Conservation (phyloP, 2,888 invertebrate genomes). For the Apocheima hispidaria region DNA sequence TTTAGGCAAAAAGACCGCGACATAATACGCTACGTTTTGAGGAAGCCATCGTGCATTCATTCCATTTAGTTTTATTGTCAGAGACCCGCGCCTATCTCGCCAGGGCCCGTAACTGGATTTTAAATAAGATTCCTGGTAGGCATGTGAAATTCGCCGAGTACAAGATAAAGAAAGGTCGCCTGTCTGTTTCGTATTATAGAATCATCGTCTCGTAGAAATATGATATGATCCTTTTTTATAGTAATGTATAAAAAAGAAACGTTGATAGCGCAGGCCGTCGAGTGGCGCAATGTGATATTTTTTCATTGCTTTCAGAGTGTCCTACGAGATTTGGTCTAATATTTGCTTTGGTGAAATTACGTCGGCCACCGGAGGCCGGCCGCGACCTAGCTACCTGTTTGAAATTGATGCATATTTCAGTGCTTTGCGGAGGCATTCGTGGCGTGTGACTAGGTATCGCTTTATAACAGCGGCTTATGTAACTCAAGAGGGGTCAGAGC, state of each 20-base stretch:
- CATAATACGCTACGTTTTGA: slow-evolving; percentile 77
- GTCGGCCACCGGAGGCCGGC: slow-evolving; percentile 66
- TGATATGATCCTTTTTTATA: slow-evolving; percentile 77
- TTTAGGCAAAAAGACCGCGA: slow-evolving; percentile 69
- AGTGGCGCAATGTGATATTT: slow-evolving; percentile 66
- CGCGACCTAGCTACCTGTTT: slow-evolving; percentile 77
- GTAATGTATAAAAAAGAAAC: slow-evolving; percentile 64
- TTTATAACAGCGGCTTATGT: slow-evolving; percentile 37
- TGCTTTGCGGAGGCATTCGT: slow-evolving; percentile 57
- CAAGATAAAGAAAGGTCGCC: slow-evolving; percentile 85
- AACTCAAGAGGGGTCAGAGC: slow-evolving; percentile 37
- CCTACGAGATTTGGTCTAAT: slow-evolving; percentile 78
- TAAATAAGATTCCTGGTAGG: slow-evolving; percentile 83
- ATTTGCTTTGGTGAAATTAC: slow-evolving; percentile 81
- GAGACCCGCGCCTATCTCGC: slow-evolving; percentile 83
- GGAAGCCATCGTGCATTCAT: slow-evolving; percentile 83
- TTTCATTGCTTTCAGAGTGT: slow-evolving; percentile 70
- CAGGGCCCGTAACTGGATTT: slow-evolving; percentile 82
- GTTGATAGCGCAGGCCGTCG: slow-evolving; percentile 61
- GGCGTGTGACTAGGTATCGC: slow-evolving; percentile 59
- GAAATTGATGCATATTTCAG: slow-evolving; percentile 84
- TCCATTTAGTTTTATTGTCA: slow-evolving; percentile 86
- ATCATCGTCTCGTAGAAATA: slow-evolving; percentile 72
- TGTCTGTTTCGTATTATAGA: slow-evolving; percentile 76
- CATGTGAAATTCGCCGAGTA: slow-evolving; percentile 79